Percentiles rank a stretch among this genome's conserved stretches.
phyloP scores from a whole-genome alignment of 2,797 vertebrate genomes.

The Poeciliopsis presidionis region DNA sequence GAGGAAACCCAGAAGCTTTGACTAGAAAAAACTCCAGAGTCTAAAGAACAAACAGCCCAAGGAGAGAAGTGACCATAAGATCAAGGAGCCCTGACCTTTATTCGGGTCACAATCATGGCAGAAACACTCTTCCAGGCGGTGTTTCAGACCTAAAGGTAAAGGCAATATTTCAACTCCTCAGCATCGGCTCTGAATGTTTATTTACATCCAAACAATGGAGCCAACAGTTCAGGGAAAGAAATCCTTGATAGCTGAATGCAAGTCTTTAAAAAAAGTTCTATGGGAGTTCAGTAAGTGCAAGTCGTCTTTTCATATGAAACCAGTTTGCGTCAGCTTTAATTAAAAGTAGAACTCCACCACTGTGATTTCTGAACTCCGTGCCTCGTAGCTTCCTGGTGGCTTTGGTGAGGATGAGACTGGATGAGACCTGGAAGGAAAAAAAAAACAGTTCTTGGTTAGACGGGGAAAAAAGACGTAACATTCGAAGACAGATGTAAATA shows the following conservation, averaged over 20 bases:
- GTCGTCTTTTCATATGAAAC: constrained; percentile 19
- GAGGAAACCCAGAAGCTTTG: constrained; percentile 30
- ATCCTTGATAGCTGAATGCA: constrained; percentile 21
- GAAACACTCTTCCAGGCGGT: constrained; percentile 20
- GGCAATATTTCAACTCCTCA: constrained; percentile 31
- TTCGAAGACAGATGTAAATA: neutral
- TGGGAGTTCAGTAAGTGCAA: constrained; percentile 15
- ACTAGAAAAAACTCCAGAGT: constrained; percentile 40
- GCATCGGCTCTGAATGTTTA: constrained; percentile 9
- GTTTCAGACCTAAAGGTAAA: constrained; percentile 41
- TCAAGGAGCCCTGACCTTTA: constrained; percentile 34
- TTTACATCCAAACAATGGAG: constrained; percentile 28
- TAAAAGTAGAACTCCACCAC: constrained; percentile 21
- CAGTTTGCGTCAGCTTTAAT: constrained; percentile 41
- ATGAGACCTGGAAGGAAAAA: constrained; percentile 40
- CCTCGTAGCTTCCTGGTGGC: constrained; percentile 14
- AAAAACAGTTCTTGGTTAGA: constrained; percentile 12
- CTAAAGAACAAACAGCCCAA: constrained; percentile 2
- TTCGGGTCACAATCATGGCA: constrained; percentile 42
- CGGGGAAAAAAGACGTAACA: neutral
- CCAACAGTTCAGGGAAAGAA: constrained; percentile 3
- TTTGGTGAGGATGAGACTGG: constrained; percentile 31
- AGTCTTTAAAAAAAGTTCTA: constrained; percentile 39
- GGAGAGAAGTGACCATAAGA: neutral
- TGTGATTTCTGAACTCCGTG: constrained; percentile 5